Evolutionary conservation across 2,888 invertebrate genomes (phyloP), one percentile per base, ranked within the genome.

Genomic region (Hololepta plana): DNA sequence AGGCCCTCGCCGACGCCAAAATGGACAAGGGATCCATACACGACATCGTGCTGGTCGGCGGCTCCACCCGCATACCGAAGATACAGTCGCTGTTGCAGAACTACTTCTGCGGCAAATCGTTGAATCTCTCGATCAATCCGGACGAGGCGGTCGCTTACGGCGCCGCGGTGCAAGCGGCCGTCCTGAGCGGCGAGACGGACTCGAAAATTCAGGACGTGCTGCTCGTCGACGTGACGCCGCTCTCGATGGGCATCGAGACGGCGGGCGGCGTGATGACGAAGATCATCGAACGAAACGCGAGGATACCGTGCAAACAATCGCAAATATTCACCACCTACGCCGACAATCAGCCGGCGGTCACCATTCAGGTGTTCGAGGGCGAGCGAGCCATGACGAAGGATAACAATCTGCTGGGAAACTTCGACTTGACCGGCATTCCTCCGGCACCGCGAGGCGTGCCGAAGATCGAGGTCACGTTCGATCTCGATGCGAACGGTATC

Each of bases 11-110:
- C 24, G 81, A 80, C 44, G 77, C 77, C 1, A 79, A 80, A 44
- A 54, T 82, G 54, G 79, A 79, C 52, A 81, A 82, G 45, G 56
- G 60, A 17, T 60, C 66, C 35, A 75, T 82, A 33, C 66, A 81
- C 45, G 81, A 82, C 40, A 71, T 84, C 3, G 81, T 84, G 0
- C 57, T 84, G 15, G 82, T 82, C 17, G 82, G 84, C 8, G 84
- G 80, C 12, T 79, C 79, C 1, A 80, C 74, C 1, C 65, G 79
- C 32, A 80, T 81, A 29, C 81, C 80, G 1, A 80, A 80, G 47
- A 68, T 81, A 19, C 80, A 80, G 51, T 70, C 55, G 32, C 49
- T 81, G 35, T 56, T 81, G 14, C 68, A 75, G 49, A 72, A 72
- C 48, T 80, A 70, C 59, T 81, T 81, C 62, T 66, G 65, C 37